These are phyloP conservation scores for Latrodectus hesperus DNA, from an alignment of 2,888 invertebrate species.

Conservation along the genomic window DNA sequence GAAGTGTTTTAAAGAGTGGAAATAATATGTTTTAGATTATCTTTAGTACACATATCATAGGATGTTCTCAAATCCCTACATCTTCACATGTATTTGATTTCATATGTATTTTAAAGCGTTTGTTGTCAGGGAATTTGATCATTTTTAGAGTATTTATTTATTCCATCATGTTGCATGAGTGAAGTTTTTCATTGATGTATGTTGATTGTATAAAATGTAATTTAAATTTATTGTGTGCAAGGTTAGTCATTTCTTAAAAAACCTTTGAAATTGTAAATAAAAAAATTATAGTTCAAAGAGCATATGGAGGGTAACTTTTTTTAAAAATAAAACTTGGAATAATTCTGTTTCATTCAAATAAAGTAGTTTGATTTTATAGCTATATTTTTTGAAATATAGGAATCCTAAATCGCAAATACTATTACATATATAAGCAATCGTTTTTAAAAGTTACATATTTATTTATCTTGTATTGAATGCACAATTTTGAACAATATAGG, in stretches of 20 bases:
- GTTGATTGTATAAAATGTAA: conserved; percentile 59
- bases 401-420: too few species aligned
- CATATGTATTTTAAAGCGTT: conserved; percentile 26
- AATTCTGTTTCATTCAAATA: too few species aligned
- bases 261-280: conserved; percentile 48
- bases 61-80: conserved; percentile 19
- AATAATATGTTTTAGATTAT: conserved; percentile 36
- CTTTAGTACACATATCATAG: conserved; percentile 56
- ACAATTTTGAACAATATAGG: background rate
- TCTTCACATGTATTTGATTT: conserved; percentile 34
- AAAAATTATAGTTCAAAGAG: background rate
- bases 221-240: conserved; percentile 32
- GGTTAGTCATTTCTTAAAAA: conserved; percentile 26
- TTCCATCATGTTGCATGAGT: conserved; percentile 62
- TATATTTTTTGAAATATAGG: too few species aligned
- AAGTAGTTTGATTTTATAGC: too few species aligned
- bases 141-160: conserved; percentile 50
- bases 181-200: conserved; percentile 58
- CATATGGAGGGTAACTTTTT: too few species aligned
- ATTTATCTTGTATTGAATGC: background rate
- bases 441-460: too few species aligned
- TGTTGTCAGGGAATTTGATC: conserved; percentile 44
- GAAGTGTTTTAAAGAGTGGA: background rate
- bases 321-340: too few species aligned
- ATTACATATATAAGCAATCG: too few species aligned